phyloP scores from a whole-genome alignment of 92 coral and sea anemone species.

The Plumapathes pennacea region DNA sequence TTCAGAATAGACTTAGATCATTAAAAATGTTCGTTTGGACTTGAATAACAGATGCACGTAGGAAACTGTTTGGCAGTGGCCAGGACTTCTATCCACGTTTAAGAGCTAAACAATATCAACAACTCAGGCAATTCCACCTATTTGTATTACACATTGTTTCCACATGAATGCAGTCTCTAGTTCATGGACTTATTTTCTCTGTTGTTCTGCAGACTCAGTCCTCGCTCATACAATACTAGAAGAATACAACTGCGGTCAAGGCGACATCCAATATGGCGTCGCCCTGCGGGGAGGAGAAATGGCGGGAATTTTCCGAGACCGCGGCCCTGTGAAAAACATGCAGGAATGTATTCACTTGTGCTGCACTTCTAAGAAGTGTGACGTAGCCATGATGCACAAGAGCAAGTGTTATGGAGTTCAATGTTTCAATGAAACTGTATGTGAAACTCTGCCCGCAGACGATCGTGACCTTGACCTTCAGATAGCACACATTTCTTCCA shows the following conservation, averaged over 20 bases:
- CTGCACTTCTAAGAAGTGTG: slow-evolving; percentile 80
- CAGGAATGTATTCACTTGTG: slow-evolving; percentile 96
- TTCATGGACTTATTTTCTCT: no score
- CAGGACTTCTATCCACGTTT: no score
- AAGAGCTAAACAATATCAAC: no score
- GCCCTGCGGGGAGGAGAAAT: slow-evolving; percentile 82
- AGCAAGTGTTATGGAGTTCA: slow-evolving; percentile 82
- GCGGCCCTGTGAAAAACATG: slow-evolving; percentile 82
- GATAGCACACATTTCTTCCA: slow-evolving; percentile 76
- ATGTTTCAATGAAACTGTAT: slow-evolving; percentile 81
- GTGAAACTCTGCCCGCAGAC: slow-evolving; percentile 91
- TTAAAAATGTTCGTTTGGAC: no score
- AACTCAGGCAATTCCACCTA: no score
- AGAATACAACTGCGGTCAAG: slow-evolving; percentile 90
- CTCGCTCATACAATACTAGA: slow-evolving; percentile 86
- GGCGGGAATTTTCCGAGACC: slow-evolving; percentile 82
- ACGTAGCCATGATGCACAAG: slow-evolving; percentile 97
- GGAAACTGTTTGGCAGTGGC: no score
- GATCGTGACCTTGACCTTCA: slow-evolving; percentile 83
- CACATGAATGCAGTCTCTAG: no score
- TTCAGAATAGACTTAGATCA: no score
- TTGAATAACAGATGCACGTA: no score
- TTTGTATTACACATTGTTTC: no score
- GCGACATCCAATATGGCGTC: slow-evolving; percentile 84
- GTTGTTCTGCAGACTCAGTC: no score